Evolutionary conservation across 2,113 vertebrate species (phyloP).

Genomic region (Sigmodon hispidus): DNA sequence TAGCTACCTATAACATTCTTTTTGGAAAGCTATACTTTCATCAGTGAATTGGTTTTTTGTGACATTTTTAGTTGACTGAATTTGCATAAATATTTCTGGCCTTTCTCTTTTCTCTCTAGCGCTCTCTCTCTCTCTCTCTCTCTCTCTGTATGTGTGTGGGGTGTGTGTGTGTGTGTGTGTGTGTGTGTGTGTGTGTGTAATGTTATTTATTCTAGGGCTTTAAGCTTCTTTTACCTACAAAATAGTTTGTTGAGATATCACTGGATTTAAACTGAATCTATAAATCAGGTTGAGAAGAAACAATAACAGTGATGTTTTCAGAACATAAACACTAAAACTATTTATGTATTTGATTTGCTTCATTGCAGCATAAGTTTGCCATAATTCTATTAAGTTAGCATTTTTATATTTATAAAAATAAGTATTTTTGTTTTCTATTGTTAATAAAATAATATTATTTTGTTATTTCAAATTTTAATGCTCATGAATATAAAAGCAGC

Average conservation of each 20-base stretch:
- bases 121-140: not conserved
- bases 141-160: not conserved
- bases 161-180: too few species aligned
- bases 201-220: not conserved
- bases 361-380: not conserved
- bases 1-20: not conserved
- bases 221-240: not conserved
- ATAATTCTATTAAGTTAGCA: not conserved
- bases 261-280: not conserved
- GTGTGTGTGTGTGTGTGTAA: not conserved
- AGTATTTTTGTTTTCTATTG: not conserved
- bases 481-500: not conserved
- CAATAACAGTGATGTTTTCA: not conserved
- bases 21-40: not conserved
- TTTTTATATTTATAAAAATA: not conserved
- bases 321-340: not conserved
- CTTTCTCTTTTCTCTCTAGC: not conserved
- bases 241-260: not conserved
- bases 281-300: not conserved
- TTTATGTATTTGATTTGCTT: not conserved
- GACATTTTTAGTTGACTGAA: not conserved
- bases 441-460: not conserved
- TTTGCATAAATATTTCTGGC: not conserved
- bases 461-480: not conserved
- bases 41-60: not conserved